Evolutionary conservation across 2,113 vertebrate species (phyloP).

Genomic region (Megaceryle torquata): DNA sequence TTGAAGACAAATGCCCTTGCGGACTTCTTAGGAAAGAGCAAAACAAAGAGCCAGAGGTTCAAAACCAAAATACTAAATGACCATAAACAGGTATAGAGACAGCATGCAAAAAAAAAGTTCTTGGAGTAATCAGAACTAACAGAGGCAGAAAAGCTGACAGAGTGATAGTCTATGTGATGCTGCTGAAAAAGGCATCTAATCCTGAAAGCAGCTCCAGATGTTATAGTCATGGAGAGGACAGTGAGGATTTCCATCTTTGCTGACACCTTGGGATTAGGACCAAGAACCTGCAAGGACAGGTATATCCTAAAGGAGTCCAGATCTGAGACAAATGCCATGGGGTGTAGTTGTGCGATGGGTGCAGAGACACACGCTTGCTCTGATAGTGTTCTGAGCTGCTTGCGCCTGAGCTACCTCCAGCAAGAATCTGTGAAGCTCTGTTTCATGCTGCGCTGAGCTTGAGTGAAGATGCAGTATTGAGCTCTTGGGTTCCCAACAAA

Average conservation of each 20-base stretch:
- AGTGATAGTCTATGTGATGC: neutral
- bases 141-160: neutral
- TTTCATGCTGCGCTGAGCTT: neutral
- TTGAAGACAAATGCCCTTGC: neutral
- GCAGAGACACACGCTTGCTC: neutral
- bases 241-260: neutral
- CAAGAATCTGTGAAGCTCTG: neutral
- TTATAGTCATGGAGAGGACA: neutral
- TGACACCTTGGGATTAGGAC: neutral
- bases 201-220: neutral
- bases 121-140: neutral
- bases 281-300: neutral
- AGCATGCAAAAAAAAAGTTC: neutral
- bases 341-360: rapidly evolving
- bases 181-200: neutral
- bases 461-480: neutral
- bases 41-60: neutral
- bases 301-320: neutral
- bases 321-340: no score
- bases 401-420: neutral
- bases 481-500: neutral
- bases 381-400: neutral
- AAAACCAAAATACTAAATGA: neutral
- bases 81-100: neutral
- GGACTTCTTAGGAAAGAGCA: neutral